Base-by-base conservation (phyloP, 2,113 vertebrate genomes). In the Prunella himalayana region DNA sequence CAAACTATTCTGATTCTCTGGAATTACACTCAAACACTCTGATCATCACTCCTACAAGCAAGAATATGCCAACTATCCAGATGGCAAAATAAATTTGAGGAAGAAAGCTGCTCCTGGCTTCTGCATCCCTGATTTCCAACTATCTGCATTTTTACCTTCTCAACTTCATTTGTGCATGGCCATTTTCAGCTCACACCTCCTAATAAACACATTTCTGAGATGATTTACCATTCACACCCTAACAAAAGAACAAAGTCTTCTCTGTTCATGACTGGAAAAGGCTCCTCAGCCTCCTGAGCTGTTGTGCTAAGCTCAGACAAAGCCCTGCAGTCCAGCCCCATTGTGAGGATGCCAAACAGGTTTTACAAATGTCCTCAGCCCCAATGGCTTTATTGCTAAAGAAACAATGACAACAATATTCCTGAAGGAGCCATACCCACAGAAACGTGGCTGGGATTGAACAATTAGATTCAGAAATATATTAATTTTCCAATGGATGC, bases 211-310 rank as follows among this genome's bases (percentile, higher is more conserved):
- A 18, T 96, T 90, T 84, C 88, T 79, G 86, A 64, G 80, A 76
- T 69, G 53, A 94, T 91, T 93, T 88, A 33, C 82, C 77, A 78
- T 70, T 97, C 93, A 93, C 15, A 30, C 9, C 1, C 82, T 42
- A 88, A 94, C 92, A 96, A 96, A 96, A 95, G 95, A 78, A 70
- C 63, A 39, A 92, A 66, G 20, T 87, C 33, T 53, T 90, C 73
- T 73, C 90, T 92, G 80, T 24, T 90, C 64, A 9, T 0, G 2
- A 37, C 4, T 47, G 77, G 69, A 86, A 90, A 90, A 95, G 73
- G 50, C 72, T 95, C 84, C 66, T 72, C 88, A 94, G 82, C 82
- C 80, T 89, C 66, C 44, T 80, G 90, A 95, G 77, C 70, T n/a
- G 7, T 80, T 90, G 79, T 77, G 77, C 88, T 93, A 63, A 79